These are phyloP conservation scores for Caenorhabditis virilis DNA, from an alignment of 2,888 invertebrate species.

Conservation along the genomic window DNA sequence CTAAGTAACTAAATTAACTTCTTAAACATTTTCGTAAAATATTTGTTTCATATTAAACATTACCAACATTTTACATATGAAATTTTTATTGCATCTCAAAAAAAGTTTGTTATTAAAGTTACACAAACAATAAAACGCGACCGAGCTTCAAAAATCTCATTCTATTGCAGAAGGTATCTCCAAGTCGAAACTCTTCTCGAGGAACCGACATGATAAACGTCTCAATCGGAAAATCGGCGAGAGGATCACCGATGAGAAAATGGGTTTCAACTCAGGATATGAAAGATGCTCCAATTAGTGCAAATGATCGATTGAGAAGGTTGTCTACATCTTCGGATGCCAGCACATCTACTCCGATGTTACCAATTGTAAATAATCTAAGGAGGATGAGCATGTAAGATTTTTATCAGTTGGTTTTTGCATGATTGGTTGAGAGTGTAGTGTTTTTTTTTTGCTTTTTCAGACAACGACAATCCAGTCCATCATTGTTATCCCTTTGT, in stretches of 20 bases:
- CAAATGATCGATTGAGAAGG: slow-evolving; percentile 9
- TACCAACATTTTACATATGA: no score
- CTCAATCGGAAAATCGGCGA: slow-evolving; percentile 39
- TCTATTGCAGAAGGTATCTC: background rate
- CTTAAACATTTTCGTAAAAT: no score
- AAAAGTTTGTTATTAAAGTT: no score
- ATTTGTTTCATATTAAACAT: no score
- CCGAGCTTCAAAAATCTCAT: no score
- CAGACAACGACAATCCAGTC: slow-evolving; percentile 31
- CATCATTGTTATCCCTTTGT: slow-evolving; percentile 32
- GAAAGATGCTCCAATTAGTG: slow-evolving; percentile 17
- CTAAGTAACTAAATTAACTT: no score
- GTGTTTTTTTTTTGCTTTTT: slow-evolving; percentile 1
- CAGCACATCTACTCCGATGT: slow-evolving; percentile 12
- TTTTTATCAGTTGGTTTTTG: background rate
- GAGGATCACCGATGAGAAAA: slow-evolving; percentile 52
- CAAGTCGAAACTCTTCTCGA: slow-evolving; percentile 22
- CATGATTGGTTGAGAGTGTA: background rate
- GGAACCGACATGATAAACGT: slow-evolving; percentile 42
- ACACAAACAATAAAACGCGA: no score
- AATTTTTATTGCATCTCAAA: no score
- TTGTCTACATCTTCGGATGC: slow-evolving; percentile 32
- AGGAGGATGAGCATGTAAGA: slow-evolving; percentile 25
- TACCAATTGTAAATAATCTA: slow-evolving; percentile 26
- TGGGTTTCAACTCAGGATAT: slow-evolving; percentile 51